phyloP scores from a whole-genome alignment of 1,140 invertebrate species.

The Drosophila micromelanica region DNA sequence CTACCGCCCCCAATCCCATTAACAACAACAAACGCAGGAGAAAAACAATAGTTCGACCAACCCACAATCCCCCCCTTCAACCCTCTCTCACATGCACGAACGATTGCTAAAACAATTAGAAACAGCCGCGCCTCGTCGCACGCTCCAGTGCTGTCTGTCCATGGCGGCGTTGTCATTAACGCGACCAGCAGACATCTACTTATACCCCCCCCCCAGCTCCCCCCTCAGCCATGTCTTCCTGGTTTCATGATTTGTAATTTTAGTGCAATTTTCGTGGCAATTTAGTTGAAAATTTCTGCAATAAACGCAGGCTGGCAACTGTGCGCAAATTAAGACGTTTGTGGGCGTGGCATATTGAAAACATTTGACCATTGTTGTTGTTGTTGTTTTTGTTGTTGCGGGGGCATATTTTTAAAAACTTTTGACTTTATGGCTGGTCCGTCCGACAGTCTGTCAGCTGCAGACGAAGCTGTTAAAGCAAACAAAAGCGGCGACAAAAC shows the following conservation, averaged over 20 bases:
- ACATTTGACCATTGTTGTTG: constrained; percentile 35
- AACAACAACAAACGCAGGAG: constrained; percentile 34
- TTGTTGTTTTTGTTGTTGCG: background rate
- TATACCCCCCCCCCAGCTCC: background rate
- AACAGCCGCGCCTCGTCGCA: constrained; percentile 67
- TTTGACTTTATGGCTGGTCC: constrained; percentile 7
- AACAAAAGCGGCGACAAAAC: constrained; percentile 43
- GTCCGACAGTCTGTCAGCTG: background rate
- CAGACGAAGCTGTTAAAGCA: constrained; percentile 31
- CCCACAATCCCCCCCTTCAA: background rate
- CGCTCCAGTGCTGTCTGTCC: constrained; percentile 19
- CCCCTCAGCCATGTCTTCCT: background rate
- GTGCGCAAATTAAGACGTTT: background rate
- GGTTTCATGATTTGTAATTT: constrained; percentile 54
- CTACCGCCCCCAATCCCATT: constrained; percentile 37
- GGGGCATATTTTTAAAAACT: constrained; percentile 30
- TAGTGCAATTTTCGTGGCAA: constrained; percentile 56
- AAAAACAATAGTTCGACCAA: constrained; percentile 41
- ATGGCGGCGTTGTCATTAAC: constrained; percentile 60
- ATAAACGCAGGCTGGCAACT: constrained; percentile 28
- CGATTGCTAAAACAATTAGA: constrained; percentile 76
- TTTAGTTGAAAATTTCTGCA: constrained; percentile 49
- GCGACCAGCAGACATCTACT: constrained; percentile 37
- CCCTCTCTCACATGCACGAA: background rate
- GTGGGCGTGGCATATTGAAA: constrained; percentile 50